Conservation (phyloP, 35 echinoderm and acorn worm species). For the Strongylocentrotus purpuratus region DNA sequence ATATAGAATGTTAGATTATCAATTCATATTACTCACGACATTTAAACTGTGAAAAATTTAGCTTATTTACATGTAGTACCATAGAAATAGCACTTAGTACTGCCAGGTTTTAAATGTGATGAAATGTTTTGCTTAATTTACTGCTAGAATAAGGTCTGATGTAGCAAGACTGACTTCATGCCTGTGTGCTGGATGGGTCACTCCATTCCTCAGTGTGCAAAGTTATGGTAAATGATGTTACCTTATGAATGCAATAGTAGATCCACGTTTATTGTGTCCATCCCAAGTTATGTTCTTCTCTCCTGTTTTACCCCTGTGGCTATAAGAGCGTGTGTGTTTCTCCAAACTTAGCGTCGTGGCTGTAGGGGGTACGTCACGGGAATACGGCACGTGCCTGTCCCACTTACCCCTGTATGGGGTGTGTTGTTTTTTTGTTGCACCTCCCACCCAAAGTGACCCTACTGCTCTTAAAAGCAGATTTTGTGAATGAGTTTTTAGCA, state of each 20-base stretch:
- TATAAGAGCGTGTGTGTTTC: background rate
- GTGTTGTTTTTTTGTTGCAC: background rate
- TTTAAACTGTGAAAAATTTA: background rate
- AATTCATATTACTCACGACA: background rate
- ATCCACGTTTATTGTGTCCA: background rate
- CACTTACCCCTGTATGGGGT: background rate
- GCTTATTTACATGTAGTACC: background rate
- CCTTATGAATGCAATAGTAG: background rate
- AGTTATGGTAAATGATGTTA: constrained; percentile 19
- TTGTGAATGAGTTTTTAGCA: background rate
- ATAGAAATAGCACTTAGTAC: too few relatives aligned
- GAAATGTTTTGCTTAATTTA: background rate
- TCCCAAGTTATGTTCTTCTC: background rate
- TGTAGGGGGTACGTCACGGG: background rate
- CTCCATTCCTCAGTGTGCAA: background rate
- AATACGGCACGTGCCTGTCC: background rate
- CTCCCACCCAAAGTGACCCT: background rate
- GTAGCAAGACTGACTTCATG: background rate
- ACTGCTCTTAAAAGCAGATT: background rate
- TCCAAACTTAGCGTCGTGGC: background rate
- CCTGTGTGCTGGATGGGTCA: background rate
- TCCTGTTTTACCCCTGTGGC: background rate
- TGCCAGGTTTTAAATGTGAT: background rate
- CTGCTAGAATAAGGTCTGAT: background rate
- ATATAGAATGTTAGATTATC: too few relatives aligned